Evolutionary conservation across 2,113 vertebrate genomes (phyloP).

Genomic region (Poecile atricapillus): DNA sequence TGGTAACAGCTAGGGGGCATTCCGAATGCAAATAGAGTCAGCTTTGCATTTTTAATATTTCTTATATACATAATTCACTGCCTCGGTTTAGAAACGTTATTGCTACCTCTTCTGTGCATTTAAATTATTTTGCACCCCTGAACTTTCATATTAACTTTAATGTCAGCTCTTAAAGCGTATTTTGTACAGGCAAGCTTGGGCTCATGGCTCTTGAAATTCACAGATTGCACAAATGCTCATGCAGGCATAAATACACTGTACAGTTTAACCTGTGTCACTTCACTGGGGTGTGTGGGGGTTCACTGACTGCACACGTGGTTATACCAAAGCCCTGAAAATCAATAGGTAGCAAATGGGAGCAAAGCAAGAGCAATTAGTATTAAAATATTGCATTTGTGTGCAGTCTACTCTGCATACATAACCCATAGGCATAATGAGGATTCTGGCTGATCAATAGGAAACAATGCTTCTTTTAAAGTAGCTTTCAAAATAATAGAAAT

Average conservation of each 20-base stretch:
- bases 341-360: conserved; percentile 1
- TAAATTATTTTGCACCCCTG: conserved; percentile 79
- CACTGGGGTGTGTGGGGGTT: not conserved
- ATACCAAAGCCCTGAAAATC: conserved; percentile 6
- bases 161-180: conserved; percentile 62
- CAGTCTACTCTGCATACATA: not conserved
- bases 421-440: not conserved
- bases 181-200: conserved; percentile 12
- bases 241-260: not conserved
- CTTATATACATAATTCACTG: conserved; percentile 79
- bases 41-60: conserved; percentile 84
- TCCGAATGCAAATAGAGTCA: conserved; percentile 77
- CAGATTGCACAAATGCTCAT: not conserved
- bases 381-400: not conserved
- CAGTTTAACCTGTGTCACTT: conserved; percentile 1
- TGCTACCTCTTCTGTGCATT: conserved; percentile 73
- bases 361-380: not conserved
- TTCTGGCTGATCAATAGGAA: not conserved
- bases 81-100: conserved; percentile 73
- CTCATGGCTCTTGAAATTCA: conserved; percentile 13
- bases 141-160: conserved; percentile 77
- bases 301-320: not conserved
- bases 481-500: not conserved
- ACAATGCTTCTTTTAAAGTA: not conserved
- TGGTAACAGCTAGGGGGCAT: conserved; percentile 78